phyloP scores from a whole-genome alignment of 2,113 vertebrate genomes.

The Rhinopithecus roxellana region DNA sequence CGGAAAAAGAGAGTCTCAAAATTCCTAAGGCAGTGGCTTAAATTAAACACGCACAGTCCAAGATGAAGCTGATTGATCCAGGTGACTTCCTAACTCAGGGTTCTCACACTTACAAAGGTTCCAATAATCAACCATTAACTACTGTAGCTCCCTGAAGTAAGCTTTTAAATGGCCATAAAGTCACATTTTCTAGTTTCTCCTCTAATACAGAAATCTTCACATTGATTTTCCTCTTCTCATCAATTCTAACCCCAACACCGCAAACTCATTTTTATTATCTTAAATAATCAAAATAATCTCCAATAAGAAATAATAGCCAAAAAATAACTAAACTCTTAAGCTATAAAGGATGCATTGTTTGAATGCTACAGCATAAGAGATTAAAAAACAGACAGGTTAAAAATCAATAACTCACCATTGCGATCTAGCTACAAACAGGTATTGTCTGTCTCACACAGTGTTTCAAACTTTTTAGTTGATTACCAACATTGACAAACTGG shows the following conservation, averaged over 20 bases:
- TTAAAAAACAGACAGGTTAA: background rate
- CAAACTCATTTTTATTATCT: background rate
- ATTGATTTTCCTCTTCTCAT: background rate
- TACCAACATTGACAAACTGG: background rate
- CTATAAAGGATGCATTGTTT: background rate
- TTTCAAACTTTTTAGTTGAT: background rate
- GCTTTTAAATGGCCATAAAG: background rate
- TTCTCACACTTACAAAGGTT: background rate
- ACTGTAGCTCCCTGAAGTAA: background rate
- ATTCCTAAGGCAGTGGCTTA: background rate
- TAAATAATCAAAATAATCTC: conserved; percentile 20
- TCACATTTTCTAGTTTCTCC: background rate
- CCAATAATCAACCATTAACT: background rate
- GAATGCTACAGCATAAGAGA: background rate
- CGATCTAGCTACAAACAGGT: background rate
- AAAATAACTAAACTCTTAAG: background rate
- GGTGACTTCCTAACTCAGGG: background rate
- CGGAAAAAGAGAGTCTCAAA: background rate
- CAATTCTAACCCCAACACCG: background rate
- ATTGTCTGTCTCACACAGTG: background rate
- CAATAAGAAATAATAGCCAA: conserved; percentile 10
- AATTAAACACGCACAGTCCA: background rate
- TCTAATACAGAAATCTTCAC: background rate
- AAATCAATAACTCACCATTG: background rate
- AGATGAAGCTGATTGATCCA: background rate